Base-by-base conservation (phyloP, 2,888 invertebrate genomes). In the Kuschelorhynchus macadamiae region DNA sequence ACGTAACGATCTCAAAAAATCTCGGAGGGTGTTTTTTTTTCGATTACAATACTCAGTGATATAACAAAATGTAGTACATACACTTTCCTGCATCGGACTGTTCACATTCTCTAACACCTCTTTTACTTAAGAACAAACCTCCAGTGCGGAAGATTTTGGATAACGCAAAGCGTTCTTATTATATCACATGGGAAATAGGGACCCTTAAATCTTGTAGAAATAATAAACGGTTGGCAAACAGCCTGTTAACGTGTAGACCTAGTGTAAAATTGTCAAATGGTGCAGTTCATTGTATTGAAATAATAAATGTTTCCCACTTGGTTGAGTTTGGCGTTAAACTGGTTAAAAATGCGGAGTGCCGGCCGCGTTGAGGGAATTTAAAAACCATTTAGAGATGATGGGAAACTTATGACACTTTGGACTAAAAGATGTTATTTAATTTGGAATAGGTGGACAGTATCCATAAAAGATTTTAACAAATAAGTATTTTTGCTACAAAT, bases 241-340 rank as follows among this genome's bases (percentile, higher is more conserved):
- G 74, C 72, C 75, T 77, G 77, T 76, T 80, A 80, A 79, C 80
- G 79, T 81, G 79, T 80, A 69, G 60, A 69, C 42, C 56, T 56
- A 73, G 79, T 77, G 81, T 81, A 81, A 82, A 83, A 83, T 83
- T 82, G 82, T 74, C 81, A 81, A 83, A 82, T 82, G 82, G 80
- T 78, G 81, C 81, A 80, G 81, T 78, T 82, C 81, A 82, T 82
- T 82, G 81, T 82, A 81, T 80, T 80, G 81, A 82, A 81, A 81
- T 82, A 82, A 82, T 81, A 81, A 82, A 83, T 83, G 80, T 81
- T 80, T 81, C 79, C 76, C 80, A 79, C 74, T 78, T 75, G 77
- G 76, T 70, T 77, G 77, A 74, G 72, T 77, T 71, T 74, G 55
- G 64, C 49, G 61, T 66, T 46, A 67, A 68, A 60, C 33, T 59